Conservation (phyloP, 2,797 vertebrate genomes). For the Podargus strigoides region DNA sequence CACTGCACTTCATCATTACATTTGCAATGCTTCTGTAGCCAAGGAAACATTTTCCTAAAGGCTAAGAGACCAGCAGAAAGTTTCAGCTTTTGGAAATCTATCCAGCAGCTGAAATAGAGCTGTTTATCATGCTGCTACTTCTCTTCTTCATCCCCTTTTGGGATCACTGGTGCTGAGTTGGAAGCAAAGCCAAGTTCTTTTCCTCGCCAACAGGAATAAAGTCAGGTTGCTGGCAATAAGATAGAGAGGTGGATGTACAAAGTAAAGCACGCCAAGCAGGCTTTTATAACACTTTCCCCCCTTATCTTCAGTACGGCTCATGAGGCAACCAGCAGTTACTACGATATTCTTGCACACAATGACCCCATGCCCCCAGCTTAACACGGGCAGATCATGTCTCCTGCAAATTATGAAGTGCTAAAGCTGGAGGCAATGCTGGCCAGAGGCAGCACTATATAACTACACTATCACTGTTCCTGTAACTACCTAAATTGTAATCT, state of each 20-base stretch:
- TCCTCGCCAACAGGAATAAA: neutral
- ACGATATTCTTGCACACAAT: neutral
- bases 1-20: neutral
- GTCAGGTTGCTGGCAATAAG: neutral
- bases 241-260: neutral
- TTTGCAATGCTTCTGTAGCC: neutral
- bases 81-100: neutral
- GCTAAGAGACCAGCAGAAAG: neutral
- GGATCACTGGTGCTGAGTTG: neutral
- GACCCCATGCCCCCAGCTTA: neutral
- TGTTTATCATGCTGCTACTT: conserved; percentile 16
- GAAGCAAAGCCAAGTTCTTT: neutral
- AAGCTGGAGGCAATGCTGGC: neutral
- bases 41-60: conserved; percentile 2
- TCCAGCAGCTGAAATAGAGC: neutral
- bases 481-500: conserved; percentile 2
- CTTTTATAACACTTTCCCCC: neutral
- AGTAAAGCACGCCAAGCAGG: neutral
- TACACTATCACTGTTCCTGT: neutral
- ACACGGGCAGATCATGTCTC: neutral
- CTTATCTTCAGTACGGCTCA: conserved; percentile 4
- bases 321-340: neutral
- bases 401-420: conserved; percentile 18
- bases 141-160: neutral
- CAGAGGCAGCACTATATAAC: neutral